Conservation (phyloP, 1,140 invertebrate species). For the Aricia agestis region DNA sequence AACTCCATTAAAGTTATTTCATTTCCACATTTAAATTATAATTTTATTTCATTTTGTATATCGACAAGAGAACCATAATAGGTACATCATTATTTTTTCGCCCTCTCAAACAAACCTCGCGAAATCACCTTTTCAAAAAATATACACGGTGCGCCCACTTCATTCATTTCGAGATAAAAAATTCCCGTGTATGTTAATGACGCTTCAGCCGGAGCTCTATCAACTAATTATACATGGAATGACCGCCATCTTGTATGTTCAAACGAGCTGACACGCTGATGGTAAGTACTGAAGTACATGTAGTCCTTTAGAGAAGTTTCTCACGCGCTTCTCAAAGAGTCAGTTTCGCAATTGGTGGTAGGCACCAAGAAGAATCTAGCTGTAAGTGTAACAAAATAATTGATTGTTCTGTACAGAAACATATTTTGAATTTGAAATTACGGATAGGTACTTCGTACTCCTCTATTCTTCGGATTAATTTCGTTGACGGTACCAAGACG, state of each 20-base stretch:
- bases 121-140: slow-evolving; percentile 16
- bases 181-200: slow-evolving; percentile 14
- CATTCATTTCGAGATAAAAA: slow-evolving; percentile 16
- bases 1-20: background rate
- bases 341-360: too few relatives aligned
- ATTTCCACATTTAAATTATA: background rate
- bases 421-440: too few relatives aligned
- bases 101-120: slow-evolving; percentile 12
- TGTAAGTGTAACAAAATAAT: too few relatives aligned
- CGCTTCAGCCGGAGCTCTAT: slow-evolving; percentile 1
- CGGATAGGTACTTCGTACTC: too few relatives aligned
- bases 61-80: slow-evolving; percentile 1
- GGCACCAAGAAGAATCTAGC: too few relatives aligned
- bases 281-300: background rate
- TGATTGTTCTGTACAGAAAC: too few relatives aligned
- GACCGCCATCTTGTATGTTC: background rate
- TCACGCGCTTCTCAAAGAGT: too few relatives aligned
- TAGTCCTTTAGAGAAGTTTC: too few relatives aligned
- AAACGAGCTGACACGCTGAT: background rate
- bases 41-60: background rate
- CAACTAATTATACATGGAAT: background rate
- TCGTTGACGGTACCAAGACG: too few relatives aligned
- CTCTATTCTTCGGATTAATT: too few relatives aligned
- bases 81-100: slow-evolving; percentile 5
- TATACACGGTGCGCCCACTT: slow-evolving; percentile 12